Evolutionary conservation across 2,113 vertebrate species (phyloP).

Genomic region (Elachura formosa): DNA sequence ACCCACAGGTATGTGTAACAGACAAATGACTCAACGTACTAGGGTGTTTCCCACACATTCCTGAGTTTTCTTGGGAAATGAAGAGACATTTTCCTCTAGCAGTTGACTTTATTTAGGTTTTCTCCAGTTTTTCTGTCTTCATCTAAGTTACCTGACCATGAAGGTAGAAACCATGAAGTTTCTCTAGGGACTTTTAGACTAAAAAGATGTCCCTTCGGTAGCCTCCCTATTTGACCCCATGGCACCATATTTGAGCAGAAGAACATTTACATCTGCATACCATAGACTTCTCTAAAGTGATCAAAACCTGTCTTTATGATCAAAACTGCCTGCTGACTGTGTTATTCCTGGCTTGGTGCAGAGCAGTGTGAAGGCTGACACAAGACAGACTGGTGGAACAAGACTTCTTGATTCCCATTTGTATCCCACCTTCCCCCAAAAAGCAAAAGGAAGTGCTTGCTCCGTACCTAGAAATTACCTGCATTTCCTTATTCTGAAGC

Average conservation of each 20-base stretch:
- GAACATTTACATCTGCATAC: background rate
- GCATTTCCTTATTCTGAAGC: background rate
- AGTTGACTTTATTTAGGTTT: background rate
- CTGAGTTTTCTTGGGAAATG: background rate
- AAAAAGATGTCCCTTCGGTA: background rate
- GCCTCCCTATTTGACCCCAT: background rate
- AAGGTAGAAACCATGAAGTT: background rate
- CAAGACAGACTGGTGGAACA: background rate
- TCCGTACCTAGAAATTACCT: background rate
- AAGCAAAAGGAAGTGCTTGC: background rate
- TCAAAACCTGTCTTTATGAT: no score
- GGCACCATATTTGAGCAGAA: background rate
- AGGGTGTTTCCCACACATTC: background rate
- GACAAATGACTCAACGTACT: background rate
- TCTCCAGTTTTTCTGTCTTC: background rate
- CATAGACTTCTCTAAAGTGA: background rate
- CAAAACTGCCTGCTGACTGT: background rate
- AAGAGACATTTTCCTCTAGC: background rate
- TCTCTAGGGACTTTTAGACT: background rate
- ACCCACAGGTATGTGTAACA: background rate
- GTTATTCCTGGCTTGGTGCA: fast-evolving
- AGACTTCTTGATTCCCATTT: background rate
- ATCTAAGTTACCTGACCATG: background rate
- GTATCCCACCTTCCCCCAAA: background rate
- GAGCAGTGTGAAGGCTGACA: background rate